phyloP scores from a whole-genome alignment of 2,797 vertebrate species.

The Danio aesculapii region DNA sequence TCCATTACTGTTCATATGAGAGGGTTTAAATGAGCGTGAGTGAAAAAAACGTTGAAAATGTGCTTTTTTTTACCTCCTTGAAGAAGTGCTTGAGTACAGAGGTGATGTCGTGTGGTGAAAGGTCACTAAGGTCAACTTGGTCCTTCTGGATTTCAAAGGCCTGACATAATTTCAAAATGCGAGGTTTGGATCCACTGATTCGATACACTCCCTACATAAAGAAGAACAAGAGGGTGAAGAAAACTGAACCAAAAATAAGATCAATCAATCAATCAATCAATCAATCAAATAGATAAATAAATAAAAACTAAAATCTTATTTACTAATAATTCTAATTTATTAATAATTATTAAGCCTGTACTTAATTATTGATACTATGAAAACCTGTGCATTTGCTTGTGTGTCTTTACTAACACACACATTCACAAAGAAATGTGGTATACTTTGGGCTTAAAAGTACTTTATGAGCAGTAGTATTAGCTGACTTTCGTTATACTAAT shows the following conservation, averaged over 20 bases:
- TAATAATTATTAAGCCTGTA: no score
- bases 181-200: constrained; percentile 90
- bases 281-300: no score
- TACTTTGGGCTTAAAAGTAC: no score
- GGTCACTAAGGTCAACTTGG: constrained; percentile 88
- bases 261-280: no score
- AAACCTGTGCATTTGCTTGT: no score
- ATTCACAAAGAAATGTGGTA: no score
- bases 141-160: constrained; percentile 88
- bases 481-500: not conserved
- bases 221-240: constrained; percentile 31
- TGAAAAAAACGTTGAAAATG: not conserved
- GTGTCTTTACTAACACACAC: no score
- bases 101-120: constrained; percentile 91
- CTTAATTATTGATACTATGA: no score
- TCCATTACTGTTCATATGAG: no score
- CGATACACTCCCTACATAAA: constrained; percentile 88
- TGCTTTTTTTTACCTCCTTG: constrained; percentile 82
- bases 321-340: no score
- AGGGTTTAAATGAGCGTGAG: not conserved
- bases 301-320: no score
- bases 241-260: not conserved
- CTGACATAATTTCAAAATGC: constrained; percentile 90
- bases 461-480: no score
- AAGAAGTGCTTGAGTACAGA: constrained; percentile 93